These are phyloP conservation scores for Trissonchulus sp. DNA, from an alignment of 2,888 invertebrate species.

Conservation along the genomic window DNA sequence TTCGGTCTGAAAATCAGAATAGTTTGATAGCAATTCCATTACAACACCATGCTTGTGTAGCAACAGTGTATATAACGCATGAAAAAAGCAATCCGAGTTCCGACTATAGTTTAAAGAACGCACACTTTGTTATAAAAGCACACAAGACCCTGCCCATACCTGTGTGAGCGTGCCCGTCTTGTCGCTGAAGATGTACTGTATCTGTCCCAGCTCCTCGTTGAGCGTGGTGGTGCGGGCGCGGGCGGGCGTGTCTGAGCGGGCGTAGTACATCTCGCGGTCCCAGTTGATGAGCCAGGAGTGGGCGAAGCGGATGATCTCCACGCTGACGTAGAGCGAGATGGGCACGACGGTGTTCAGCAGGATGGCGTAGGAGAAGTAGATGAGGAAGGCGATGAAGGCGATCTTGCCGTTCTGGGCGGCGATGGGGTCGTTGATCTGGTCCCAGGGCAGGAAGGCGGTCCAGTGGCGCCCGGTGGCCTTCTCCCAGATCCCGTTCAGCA, in stretches of 20 bases:
- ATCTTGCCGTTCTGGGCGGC: conserved; percentile 37
- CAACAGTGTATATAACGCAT: no score
- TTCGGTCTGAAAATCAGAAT: no score
- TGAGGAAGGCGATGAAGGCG: conserved; percentile 82
- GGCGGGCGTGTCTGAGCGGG: conserved; percentile 78
- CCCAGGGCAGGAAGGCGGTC: conserved; percentile 47
- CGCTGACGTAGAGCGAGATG: conserved; percentile 93
- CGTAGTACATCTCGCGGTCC: conserved; percentile 96
- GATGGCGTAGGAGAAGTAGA: conserved; percentile 98
- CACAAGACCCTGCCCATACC: no score
- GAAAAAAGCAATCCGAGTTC: no score
- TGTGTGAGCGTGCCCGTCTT: conserved; percentile 96
- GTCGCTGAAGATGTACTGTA: conserved; percentile 98
- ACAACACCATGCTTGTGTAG: no score
- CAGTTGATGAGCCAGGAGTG: conserved; percentile 98
- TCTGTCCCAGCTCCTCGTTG: conserved; percentile 96
- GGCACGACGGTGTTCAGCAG: conserved; percentile 99
- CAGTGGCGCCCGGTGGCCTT: conserved; percentile 66
- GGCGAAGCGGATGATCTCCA: conserved; percentile 87
- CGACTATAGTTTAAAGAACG: no score
- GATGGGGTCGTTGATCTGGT: conserved; percentile 33
- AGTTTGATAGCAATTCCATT: no score
- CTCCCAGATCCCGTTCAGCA: conserved; percentile 98
- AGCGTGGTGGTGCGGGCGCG: conserved; percentile 94
- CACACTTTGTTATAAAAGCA: no score